Evolutionary conservation across 2,888 invertebrate species (phyloP).

Genomic region (Xestia rhomboidea): DNA sequence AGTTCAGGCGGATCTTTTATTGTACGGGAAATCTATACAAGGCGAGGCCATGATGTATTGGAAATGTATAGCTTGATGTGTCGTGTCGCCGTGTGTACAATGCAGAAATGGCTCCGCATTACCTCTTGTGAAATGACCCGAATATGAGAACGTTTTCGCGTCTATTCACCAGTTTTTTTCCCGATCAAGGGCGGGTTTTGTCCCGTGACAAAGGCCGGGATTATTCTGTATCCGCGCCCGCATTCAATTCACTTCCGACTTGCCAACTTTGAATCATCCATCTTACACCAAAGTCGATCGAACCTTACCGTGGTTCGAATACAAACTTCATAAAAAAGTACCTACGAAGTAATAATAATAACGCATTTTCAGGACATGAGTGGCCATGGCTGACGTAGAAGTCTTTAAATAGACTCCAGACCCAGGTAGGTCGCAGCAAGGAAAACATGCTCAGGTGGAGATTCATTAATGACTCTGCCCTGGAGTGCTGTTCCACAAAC

Average conservation of each 20-base stretch:
- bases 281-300: constrained; percentile 19
- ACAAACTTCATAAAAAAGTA: neutral
- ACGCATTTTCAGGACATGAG: neutral
- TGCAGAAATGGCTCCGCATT: neutral
- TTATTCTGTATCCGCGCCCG: constrained; percentile 10
- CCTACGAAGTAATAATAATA: neutral
- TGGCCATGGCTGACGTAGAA: too few species aligned
- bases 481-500: too few species aligned
- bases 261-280: constrained; percentile 7
- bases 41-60: too few species aligned
- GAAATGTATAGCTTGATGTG: too few species aligned
- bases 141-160: neutral
- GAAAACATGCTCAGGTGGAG: too few species aligned
- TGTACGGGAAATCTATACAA: too few species aligned
- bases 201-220: constrained; percentile 24
- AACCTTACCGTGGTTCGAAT: neutral
- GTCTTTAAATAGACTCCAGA: too few species aligned
- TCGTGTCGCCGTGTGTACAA: neutral
- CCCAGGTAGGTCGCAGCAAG: too few species aligned
- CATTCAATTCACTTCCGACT: constrained; percentile 11
- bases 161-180: constrained; percentile 30
- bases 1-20: too few species aligned
- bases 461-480: too few species aligned
- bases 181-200: constrained; percentile 28
- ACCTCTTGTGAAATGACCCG: constrained; percentile 13